Evolutionary conservation across 2,113 vertebrate species (phyloP).

Genomic region (Dermatemys mawii): DNA sequence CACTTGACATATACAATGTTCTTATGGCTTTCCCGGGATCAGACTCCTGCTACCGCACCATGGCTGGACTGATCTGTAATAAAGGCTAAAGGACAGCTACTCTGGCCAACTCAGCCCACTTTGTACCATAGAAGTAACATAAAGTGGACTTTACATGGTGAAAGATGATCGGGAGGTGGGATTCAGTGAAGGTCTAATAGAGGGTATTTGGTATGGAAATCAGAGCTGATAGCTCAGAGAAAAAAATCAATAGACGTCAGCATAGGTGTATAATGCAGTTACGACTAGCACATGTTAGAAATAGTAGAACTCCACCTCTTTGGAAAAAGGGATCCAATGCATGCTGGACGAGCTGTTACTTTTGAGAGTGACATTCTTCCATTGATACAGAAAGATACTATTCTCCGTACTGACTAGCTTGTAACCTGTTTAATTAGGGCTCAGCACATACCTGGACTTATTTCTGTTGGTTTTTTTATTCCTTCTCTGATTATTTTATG

Average conservation of each 20-base stretch:
- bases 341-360: neutral
- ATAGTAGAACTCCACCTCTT: neutral
- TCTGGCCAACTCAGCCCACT: neutral
- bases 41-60: neutral
- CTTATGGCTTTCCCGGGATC: neutral
- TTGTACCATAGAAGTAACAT: neutral
- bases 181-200: neutral
- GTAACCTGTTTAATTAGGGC: neutral
- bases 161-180: neutral
- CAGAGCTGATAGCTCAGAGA: neutral
- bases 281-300: neutral
- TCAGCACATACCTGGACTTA: neutral
- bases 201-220: fast-evolving
- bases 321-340: neutral
- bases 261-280: neutral
- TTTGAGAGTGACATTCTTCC: neutral
- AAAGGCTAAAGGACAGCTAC: neutral
- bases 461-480: neutral
- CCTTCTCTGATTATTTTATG: neutral
- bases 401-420: neutral
- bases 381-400: neutral
- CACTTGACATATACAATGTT: neutral
- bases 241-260: neutral
- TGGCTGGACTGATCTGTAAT: neutral
- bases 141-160: neutral